Base-by-base conservation (phyloP, 1,140 invertebrate species). In the Nixonia krombeini region DNA sequence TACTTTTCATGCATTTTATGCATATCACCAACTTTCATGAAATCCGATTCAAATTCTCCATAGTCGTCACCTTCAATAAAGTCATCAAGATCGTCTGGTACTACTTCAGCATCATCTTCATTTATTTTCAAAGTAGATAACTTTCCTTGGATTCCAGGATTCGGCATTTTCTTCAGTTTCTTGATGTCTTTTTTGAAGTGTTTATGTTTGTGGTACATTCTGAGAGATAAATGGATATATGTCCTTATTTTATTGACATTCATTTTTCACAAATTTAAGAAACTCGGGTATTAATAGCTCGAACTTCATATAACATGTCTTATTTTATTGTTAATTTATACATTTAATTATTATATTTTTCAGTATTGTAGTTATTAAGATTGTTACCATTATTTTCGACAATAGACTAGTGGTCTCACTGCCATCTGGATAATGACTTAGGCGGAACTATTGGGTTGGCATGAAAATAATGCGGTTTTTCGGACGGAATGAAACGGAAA, bases 11-110 rank as follows among this genome's bases (percentile, higher is more conserved):
- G 63, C 25, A 84, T 65, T 25, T 71, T 73, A 53, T 89, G 70
- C 0, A 74, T 74, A 31, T 75, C 69, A 29, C 75, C 58, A 0
- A 84, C 53, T 1, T 76, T 62, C 74, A 78, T 84, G 62, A 89
- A 88, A 71, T 89, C 86, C 1, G 80, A 52, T 64, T 89, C 86
- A 37, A 82, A 83, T 66, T 83, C 76, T 25, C 70, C 79, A 5
- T 72, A 40, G 45, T 86, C 83, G 18, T 81, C 74, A 7, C 38
- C 5, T 47, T 78, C 61, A 1, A 26, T 63, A 12, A 45, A 18
- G 10, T 47, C 37, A 28, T 46, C 37, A 13, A 47, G 8, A 16
- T 31, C 25, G 25, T 31, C 35, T 0, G 10, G 9, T 5, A 41
- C 18, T 6, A 9, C 9, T n/a, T n/a, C n/a, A n/a, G n/a, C n/a